These are phyloP conservation scores for Iguana delicatissima DNA, from an alignment of 2,797 vertebrate genomes.

Conservation along the genomic window DNA sequence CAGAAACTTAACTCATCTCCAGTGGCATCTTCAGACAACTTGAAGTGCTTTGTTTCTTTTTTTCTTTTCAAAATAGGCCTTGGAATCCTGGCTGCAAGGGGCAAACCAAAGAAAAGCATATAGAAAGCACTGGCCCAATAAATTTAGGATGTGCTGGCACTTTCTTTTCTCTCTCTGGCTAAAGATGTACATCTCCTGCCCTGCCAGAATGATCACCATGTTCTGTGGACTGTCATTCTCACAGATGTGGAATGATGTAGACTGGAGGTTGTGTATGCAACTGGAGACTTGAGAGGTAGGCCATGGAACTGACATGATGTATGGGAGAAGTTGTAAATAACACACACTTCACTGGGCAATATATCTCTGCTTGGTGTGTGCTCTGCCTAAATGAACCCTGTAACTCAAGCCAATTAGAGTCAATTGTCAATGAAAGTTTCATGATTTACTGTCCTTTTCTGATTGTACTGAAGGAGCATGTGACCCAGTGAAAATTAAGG, in stretches of 20 bases:
- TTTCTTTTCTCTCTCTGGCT: conserved; percentile 41
- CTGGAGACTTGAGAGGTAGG: conserved; percentile 26
- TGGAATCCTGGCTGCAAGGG: conserved; percentile 19
- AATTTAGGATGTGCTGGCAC: conserved; percentile 12
- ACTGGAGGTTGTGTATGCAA: conserved; percentile 17
- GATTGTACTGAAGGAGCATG: not conserved
- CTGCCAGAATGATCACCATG: conserved; percentile 46
- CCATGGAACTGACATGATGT: conserved; percentile 23
- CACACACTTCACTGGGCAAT: not conserved
- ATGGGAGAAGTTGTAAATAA: conserved; percentile 41
- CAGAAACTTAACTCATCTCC: conserved; percentile 21
- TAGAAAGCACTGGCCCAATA: conserved; percentile 6
- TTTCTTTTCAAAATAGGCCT: conserved; percentile 13
- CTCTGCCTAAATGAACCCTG: conserved; percentile 64
- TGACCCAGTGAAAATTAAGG: not conserved
- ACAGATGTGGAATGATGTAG: conserved; percentile 32
- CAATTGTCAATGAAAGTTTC: conserved; percentile 71
- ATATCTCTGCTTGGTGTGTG: conserved; percentile 34
- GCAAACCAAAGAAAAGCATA: conserved; percentile 31
- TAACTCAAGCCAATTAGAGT: conserved; percentile 53
- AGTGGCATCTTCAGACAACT: conserved; percentile 27
- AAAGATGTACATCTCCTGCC: conserved; percentile 43
- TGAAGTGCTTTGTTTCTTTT: not conserved
- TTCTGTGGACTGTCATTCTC: conserved; percentile 30
- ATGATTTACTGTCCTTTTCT: conserved; percentile 12